Evolutionary conservation across 2,797 vertebrate species (phyloP).

Genomic region (Hemitrygon akajei): DNA sequence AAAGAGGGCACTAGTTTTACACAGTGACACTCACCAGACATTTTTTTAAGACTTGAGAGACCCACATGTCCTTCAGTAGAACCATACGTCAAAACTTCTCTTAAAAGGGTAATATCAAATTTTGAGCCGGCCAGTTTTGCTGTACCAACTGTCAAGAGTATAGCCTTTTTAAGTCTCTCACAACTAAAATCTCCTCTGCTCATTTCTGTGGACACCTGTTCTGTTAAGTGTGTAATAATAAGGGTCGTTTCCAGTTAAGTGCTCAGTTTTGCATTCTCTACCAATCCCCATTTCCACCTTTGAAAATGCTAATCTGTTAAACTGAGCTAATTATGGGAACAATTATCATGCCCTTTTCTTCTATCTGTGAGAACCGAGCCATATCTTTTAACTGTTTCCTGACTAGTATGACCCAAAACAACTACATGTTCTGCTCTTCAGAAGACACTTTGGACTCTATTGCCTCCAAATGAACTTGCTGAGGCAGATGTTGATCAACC

Average conservation of each 20-base stretch:
- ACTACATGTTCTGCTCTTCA: no score
- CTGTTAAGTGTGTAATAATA: constrained; percentile 32
- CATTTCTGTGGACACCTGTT: constrained; percentile 33
- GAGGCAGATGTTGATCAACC: background rate
- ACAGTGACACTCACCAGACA: constrained; percentile 7
- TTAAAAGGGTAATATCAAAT: constrained; percentile 21
- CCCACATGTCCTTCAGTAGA: constrained; percentile 17
- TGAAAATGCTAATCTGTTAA: background rate
- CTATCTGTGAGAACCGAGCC: background rate
- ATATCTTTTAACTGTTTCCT: constrained; percentile 22
- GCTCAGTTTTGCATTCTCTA: constrained; percentile 24
- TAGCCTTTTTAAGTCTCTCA: background rate
- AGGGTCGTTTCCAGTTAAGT: constrained; percentile 32
- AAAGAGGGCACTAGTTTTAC: constrained; percentile 31
- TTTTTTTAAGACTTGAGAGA: background rate
- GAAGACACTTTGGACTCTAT: no score
- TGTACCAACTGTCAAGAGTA: background rate
- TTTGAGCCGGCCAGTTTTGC: background rate
- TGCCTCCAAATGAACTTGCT: no score
- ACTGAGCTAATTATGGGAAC: constrained; percentile 11
- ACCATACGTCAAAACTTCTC: background rate
- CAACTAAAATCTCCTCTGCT: constrained; percentile 6
- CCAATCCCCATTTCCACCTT: constrained; percentile 32
- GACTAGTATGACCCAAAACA: background rate
- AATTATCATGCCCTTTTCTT: constrained; percentile 21